Percentiles rank a stretch among this genome's conserved stretches.
Conservation (phyloP, 2,113 vertebrate species). For the Falcunculus frontatus region DNA sequence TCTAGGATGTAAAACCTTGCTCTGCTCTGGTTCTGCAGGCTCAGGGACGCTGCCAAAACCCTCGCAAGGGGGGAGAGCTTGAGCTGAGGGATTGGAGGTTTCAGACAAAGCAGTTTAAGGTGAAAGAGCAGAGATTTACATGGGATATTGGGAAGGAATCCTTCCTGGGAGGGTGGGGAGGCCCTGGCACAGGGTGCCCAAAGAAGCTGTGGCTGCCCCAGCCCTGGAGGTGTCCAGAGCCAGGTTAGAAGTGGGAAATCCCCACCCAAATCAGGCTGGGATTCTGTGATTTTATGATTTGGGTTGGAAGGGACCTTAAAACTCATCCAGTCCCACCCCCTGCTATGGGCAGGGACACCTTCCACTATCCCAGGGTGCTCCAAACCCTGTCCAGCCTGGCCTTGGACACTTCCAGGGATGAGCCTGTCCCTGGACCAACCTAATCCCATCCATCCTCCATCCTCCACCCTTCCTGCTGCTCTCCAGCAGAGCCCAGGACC, state of each 20-base stretch:
- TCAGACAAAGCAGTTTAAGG: background rate
- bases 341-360: background rate
- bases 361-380: background rate
- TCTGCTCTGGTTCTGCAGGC: background rate
- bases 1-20: background rate
- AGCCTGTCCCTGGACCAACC: background rate
- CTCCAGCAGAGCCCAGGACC: background rate
- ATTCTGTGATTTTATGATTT: background rate
- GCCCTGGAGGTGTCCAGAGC: background rate
- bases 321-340: background rate
- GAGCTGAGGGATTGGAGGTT: background rate
- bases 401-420: background rate
- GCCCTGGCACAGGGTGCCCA: background rate
- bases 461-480: background rate
- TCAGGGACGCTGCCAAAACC: background rate
- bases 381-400: background rate
- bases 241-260: background rate
- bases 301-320: background rate
- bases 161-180: background rate
- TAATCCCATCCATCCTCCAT: background rate
- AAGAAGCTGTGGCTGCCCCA: background rate
- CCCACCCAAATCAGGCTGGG: background rate
- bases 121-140: background rate
- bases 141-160: background rate
- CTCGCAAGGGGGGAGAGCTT: fast-evolving